Percentiles rank a stretch among this genome's conserved stretches.
Conservation (phyloP, 1,140 invertebrate species). For the Metaphire vulgaris region DNA sequence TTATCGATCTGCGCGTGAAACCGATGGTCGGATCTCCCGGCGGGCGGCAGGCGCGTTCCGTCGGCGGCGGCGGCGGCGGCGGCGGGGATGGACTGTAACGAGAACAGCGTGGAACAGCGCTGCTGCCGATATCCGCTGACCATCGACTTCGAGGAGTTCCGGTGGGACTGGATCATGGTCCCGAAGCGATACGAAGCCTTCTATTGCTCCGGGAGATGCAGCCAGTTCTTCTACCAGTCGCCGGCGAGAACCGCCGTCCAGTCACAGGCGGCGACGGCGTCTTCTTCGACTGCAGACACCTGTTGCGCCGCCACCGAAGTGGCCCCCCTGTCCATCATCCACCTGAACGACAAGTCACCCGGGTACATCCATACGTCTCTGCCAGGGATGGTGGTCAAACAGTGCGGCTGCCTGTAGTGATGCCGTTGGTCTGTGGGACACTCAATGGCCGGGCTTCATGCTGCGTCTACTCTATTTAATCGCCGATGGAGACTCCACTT, state of each 20-base stretch:
- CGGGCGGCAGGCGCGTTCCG: too few species aligned
- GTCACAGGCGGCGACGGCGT: too few species aligned
- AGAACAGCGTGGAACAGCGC: conserved; percentile 5
- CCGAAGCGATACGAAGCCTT: conserved; percentile 90
- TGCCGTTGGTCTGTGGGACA: too few species aligned
- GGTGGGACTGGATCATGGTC: conserved; percentile 99
- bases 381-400: conserved; percentile 91
- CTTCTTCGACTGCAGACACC: conserved; percentile 50
- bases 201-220: conserved; percentile 88
- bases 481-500: too few species aligned
- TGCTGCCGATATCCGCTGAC: conserved; percentile 20
- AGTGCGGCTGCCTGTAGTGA: conserved; percentile 83
- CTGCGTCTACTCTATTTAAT: too few species aligned
- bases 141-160: conserved; percentile 88
- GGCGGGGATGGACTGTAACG: background rate
- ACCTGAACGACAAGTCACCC: conserved; percentile 80
- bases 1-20: too few species aligned
- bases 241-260: background rate
- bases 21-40: too few species aligned
- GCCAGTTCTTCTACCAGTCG: conserved; percentile 58
- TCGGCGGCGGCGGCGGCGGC: too few species aligned
- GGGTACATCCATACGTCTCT: conserved; percentile 83
- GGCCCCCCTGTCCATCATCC: conserved; percentile 83
- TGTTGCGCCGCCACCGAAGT: conserved; percentile 92
- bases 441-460: too few species aligned